Percentiles rank a stretch among this genome's conserved stretches.
Conservation (phyloP, 2,797 vertebrate species). For the Molothrus ater region DNA sequence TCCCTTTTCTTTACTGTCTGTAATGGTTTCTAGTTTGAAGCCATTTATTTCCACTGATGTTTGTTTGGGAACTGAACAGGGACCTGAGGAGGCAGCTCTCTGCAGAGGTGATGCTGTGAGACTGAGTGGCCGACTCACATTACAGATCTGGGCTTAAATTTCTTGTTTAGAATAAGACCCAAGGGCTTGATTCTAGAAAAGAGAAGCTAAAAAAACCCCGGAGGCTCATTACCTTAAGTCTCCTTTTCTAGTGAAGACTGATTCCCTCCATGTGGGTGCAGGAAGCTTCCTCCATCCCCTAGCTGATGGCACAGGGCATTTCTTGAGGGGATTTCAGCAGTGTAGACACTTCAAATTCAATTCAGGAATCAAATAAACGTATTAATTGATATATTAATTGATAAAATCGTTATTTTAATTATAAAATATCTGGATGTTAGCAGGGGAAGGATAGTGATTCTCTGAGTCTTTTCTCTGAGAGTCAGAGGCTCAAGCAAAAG, state of each 20-base stretch:
- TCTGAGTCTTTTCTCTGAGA: not conserved
- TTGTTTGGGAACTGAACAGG: not conserved
- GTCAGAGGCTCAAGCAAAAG: not conserved
- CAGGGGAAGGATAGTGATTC: not conserved
- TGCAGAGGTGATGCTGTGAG: not conserved
- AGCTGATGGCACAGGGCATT: not conserved
- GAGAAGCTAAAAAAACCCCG: not conserved
- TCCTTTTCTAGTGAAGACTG: not conserved
- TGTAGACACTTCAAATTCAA: not conserved
- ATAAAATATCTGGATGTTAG: accelerated
- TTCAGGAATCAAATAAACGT: not conserved
- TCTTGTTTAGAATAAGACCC: not conserved
- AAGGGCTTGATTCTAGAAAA: not conserved
- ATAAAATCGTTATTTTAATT: not conserved
- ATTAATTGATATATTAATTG: not conserved
- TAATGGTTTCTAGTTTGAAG: not conserved
- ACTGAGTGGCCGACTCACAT: not conserved
- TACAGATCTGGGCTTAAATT: not conserved
- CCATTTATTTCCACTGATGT: not conserved
- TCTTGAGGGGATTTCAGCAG: not conserved
- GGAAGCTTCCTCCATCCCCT: not conserved
- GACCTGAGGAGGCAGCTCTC: not conserved
- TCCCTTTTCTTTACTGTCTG: not conserved
- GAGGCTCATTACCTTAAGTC: not conserved
- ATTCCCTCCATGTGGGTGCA: accelerated